phyloP scores from a whole-genome alignment of 2,113 vertebrate genomes.

The Polypterus bichir region DNA sequence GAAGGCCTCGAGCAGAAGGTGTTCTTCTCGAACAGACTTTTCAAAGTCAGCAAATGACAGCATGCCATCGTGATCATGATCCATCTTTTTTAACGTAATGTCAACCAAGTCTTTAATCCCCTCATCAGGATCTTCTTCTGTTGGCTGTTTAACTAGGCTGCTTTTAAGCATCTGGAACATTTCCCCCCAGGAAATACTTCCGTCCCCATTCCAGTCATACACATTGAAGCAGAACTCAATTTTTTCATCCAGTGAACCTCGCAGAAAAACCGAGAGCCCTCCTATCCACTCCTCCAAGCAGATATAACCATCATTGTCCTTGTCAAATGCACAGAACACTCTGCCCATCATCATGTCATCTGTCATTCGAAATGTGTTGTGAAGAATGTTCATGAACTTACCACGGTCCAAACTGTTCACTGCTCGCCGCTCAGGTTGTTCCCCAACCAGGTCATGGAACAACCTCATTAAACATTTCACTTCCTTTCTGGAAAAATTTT shows the following conservation, averaged over 20 bases:
- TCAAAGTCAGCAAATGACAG: slow-evolving; percentile 78
- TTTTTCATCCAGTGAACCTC: slow-evolving; percentile 79
- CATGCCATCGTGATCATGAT: slow-evolving; percentile 74
- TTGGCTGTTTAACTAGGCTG: slow-evolving; percentile 64
- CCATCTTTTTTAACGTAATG: slow-evolving; percentile 87
- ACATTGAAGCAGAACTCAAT: slow-evolving; percentile 82
- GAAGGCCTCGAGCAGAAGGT: slow-evolving; percentile 81
- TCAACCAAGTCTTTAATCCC: slow-evolving; percentile 84
- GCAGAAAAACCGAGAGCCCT: slow-evolving; percentile 75
- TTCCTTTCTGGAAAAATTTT: neutral
- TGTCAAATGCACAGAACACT: slow-evolving; percentile 86
- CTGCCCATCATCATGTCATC: slow-evolving; percentile 17
- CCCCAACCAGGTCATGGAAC: slow-evolving; percentile 4
- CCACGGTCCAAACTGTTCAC: slow-evolving; percentile 11
- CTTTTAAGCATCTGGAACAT: slow-evolving; percentile 85
- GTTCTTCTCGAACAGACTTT: slow-evolving; percentile 66
- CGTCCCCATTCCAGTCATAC: slow-evolving; percentile 79
- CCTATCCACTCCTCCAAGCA: slow-evolving; percentile 73
- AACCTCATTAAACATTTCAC: slow-evolving; percentile 10
- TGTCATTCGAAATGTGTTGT: slow-evolving; percentile 14
- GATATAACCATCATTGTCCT: slow-evolving; percentile 56
- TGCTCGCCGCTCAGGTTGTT: neutral
- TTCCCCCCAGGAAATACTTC: slow-evolving; percentile 77
- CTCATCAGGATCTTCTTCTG: slow-evolving; percentile 82
- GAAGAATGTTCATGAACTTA: slow-evolving; percentile 11